A percentile compares a stretch with the other conserved stretches of the same genome.
Evolutionary conservation across 2,113 vertebrate genomes (phyloP).

Genomic region (Nymphicus hollandicus): DNA sequence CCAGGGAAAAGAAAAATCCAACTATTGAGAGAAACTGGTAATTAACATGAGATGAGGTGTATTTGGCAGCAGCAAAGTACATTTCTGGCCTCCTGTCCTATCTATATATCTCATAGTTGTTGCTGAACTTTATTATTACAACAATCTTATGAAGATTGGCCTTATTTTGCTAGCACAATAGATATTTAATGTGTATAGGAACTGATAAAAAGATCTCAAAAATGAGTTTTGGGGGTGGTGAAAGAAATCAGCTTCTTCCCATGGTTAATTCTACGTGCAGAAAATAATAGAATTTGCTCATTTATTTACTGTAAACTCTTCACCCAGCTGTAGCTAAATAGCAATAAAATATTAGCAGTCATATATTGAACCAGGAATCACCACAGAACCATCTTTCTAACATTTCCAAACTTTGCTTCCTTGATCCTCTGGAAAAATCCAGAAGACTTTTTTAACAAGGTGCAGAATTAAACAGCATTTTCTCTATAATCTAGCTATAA

Average conservation of each 20-base stretch:
- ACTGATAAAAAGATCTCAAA: not conserved
- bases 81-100: not conserved
- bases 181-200: not conserved
- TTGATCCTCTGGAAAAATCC: not conserved
- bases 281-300: not conserved
- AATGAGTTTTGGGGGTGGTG: not conserved
- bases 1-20: not conserved
- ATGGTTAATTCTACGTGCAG: not conserved
- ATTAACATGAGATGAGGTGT: constrained; percentile 11
- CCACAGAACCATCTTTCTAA: not conserved
- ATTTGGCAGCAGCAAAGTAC: not conserved
- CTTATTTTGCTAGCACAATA: not conserved
- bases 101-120: not conserved
- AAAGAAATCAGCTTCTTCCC: not conserved
- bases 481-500: not conserved
- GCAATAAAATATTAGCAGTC: not conserved
- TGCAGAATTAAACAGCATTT: not conserved
- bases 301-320: not conserved
- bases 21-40: not conserved
- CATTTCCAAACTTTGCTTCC: not conserved
- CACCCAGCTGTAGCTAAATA: not conserved
- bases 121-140: constrained; percentile 6
- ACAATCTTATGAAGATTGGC: not conserved
- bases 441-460: not conserved
- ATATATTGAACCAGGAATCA: not conserved